Conservation (phyloP, 2,797 vertebrate genomes). For the Coreius guichenoti region DNA sequence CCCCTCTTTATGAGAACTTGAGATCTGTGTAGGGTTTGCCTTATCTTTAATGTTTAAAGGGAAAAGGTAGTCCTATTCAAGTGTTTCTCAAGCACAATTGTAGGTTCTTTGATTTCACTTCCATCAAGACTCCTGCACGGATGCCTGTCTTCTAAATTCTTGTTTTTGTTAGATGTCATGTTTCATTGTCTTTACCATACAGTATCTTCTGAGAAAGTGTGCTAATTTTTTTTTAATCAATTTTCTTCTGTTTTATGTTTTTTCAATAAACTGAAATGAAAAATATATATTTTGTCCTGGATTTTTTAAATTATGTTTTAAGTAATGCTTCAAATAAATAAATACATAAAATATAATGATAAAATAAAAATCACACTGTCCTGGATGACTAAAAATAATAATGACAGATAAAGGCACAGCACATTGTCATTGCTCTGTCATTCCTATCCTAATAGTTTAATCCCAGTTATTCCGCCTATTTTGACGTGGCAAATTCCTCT, state of each 20-base stretch:
- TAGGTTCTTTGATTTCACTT: slow-evolving; percentile 34
- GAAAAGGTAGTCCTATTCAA: slow-evolving; percentile 66
- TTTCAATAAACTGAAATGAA: slow-evolving; percentile 72
- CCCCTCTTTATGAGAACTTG: slow-evolving; percentile 25
- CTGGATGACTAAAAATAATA: neutral
- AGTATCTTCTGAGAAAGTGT: slow-evolving; percentile 67
- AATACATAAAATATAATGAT: neutral
- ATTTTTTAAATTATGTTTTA: neutral
- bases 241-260: slow-evolving; percentile 23
- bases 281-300: neutral
- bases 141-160: slow-evolving; percentile 58
- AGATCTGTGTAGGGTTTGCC: slow-evolving; percentile 62
- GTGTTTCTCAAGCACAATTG: slow-evolving; percentile 46
- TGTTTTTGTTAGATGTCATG: slow-evolving; percentile 12
- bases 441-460: slow-evolving; percentile 18
- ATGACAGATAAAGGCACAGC: neutral
- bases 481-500: slow-evolving; percentile 62
- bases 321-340: neutral
- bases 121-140: slow-evolving; percentile 65
- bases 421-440: neutral
- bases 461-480: slow-evolving; percentile 7
- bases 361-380: neutral
- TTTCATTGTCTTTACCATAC: slow-evolving; percentile 33
- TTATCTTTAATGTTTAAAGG: slow-evolving; percentile 85
- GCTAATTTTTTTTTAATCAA: slow-evolving; percentile 49